phyloP scores from a whole-genome alignment of 1,140 invertebrate genomes.

The Geopemphigus sp. region DNA sequence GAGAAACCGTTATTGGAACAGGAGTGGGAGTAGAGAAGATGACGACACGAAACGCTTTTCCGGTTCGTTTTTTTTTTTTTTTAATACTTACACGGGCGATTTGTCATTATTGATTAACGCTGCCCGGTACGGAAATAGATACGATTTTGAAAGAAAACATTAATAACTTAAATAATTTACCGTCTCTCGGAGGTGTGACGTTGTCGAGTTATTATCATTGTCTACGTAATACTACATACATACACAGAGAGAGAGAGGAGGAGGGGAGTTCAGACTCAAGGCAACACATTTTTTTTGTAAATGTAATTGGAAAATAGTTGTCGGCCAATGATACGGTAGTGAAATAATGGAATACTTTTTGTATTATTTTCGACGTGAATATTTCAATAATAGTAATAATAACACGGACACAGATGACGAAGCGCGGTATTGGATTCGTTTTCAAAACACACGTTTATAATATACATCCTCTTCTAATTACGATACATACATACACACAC shows the following conservation, averaged over 20 bases:
- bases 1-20: neutral
- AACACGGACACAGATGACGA: neutral
- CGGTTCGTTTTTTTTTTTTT: neutral
- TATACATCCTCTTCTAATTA: too few relatives aligned
- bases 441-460: neutral
- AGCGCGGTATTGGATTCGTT: neutral
- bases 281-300: neutral
- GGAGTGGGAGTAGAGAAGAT: too few relatives aligned
- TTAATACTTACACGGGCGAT: neutral
- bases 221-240: neutral
- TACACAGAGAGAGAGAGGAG: neutral
- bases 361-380: neutral
- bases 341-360: neutral
- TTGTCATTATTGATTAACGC: constrained; percentile 35
- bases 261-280: neutral
- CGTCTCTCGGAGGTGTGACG: neutral
- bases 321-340: too few relatives aligned
- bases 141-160: constrained; percentile 12
- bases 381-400: neutral
- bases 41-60: constrained; percentile 14
- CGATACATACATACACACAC: too few relatives aligned
- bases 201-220: neutral
- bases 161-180: constrained; percentile 23
- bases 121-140: neutral
- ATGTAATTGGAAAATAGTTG: constrained; percentile 22